These are phyloP conservation scores for Oegoconia quadripuncta DNA, from an alignment of 2,888 invertebrate species.

Conservation along the genomic window DNA sequence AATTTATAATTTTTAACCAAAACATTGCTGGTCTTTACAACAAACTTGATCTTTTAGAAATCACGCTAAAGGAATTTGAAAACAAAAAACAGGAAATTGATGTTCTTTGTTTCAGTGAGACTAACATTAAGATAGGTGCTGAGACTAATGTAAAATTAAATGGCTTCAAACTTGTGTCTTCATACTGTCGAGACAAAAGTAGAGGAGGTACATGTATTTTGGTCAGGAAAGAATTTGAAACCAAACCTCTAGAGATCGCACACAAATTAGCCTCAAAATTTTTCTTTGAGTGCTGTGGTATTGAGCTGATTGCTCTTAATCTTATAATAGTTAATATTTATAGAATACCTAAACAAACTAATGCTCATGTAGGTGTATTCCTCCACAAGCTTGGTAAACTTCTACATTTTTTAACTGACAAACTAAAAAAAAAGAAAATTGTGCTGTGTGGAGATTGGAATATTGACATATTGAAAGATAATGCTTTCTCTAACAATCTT, in stretches of 20 bases:
- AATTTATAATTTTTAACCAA: too few species aligned
- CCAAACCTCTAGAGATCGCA: not conserved
- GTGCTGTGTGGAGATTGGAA: constrained; percentile 6
- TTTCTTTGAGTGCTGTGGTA: constrained; percentile 8
- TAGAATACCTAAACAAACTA: constrained; percentile 3
- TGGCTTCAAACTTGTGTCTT: not conserved
- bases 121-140: constrained; percentile 2
- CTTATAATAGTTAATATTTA: constrained; percentile 3
- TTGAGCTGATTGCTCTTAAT: not conserved
- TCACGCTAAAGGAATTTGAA: not conserved
- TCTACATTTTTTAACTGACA: not conserved
- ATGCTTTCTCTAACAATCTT: too few species aligned
- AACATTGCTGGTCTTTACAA: too few species aligned
- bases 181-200: constrained; percentile 3
- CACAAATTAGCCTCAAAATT: not conserved
- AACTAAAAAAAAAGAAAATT: constrained; percentile 6
- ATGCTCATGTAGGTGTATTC: constrained; percentile 1
- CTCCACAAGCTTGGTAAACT: constrained; percentile 8
- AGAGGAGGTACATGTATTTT: constrained; percentile 6
- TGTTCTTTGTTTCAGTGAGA: constrained; percentile 7
- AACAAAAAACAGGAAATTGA: constrained; percentile 2
- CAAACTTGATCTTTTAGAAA: constrained; percentile 7
- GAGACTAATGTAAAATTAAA: constrained; percentile 5
- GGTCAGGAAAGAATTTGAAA: not conserved
- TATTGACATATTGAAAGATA: too few species aligned